phyloP scores from a whole-genome alignment of 2,113 vertebrate species.

The Sinocyclocheilus anophthalmus region DNA sequence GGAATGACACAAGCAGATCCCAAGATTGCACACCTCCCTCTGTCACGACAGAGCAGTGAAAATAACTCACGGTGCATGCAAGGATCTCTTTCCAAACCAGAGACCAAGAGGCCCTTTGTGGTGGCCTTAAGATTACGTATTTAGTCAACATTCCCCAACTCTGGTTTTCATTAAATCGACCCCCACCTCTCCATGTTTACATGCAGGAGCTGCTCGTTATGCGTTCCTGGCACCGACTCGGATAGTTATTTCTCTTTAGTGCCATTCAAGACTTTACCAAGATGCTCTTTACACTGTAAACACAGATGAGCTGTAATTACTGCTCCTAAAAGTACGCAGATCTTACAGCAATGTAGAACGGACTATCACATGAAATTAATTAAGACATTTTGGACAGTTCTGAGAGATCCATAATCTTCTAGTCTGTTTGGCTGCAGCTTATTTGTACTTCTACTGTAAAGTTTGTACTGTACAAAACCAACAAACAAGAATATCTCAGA shows the following conservation, averaged over 20 bases:
- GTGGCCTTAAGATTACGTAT: neutral
- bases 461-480: neutral
- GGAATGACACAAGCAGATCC: neutral
- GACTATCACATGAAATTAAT: neutral
- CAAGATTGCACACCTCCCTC: neutral
- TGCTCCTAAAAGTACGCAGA: neutral
- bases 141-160: neutral
- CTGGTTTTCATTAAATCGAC: slow-evolving; percentile 4
- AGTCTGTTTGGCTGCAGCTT: neutral
- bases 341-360: neutral
- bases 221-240: slow-evolving; percentile 2
- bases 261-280: neutral
- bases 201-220: neutral
- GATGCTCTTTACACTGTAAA: neutral
- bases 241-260: neutral
- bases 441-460: neutral
- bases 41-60: slow-evolving; percentile 1
- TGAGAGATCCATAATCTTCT: neutral
- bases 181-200: slow-evolving; percentile 11
- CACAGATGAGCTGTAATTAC: neutral
- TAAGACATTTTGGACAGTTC: neutral
- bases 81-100: neutral
- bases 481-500: neutral
- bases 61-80: neutral
- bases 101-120: neutral